Conservation (phyloP, 1,140 invertebrate species). For the Pteromalus puparum region DNA sequence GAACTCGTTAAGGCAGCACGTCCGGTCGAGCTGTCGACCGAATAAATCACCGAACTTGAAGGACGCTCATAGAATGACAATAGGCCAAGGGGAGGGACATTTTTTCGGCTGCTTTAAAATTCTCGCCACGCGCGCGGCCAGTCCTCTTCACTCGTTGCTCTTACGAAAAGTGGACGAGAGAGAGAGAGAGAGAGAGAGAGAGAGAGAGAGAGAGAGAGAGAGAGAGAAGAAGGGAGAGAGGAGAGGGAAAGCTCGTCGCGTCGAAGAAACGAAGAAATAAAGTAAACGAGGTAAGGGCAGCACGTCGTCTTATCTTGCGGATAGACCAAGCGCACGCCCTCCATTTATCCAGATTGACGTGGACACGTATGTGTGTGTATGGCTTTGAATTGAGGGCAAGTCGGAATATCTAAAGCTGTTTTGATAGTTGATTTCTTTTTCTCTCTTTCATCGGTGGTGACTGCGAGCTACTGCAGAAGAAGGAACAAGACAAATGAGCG, state of each 20-base stretch:
- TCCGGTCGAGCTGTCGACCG: conserved; percentile 43
- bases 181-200: background rate
- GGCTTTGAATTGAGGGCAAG: background rate
- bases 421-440: background rate
- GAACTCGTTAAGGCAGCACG: conserved; percentile 47
- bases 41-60: conserved; percentile 50
- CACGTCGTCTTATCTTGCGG: background rate
- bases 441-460: no score
- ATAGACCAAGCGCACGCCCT: background rate
- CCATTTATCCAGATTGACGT: conserved; percentile 1
- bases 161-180: background rate
- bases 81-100: background rate
- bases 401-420: background rate
- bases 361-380: no score
- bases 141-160: background rate
- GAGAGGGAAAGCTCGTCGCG: no score
- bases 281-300: background rate
- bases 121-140: conserved; percentile 36
- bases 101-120: conserved; percentile 43
- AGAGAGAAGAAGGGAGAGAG: no score
- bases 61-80: conserved; percentile 47
- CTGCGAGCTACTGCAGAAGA: background rate
- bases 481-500: background rate
- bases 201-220: no score
- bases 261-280: conserved; percentile 18